These are phyloP conservation scores for Actenoides lindsayi DNA, from an alignment of 2,113 vertebrate species.

Conservation along the genomic window DNA sequence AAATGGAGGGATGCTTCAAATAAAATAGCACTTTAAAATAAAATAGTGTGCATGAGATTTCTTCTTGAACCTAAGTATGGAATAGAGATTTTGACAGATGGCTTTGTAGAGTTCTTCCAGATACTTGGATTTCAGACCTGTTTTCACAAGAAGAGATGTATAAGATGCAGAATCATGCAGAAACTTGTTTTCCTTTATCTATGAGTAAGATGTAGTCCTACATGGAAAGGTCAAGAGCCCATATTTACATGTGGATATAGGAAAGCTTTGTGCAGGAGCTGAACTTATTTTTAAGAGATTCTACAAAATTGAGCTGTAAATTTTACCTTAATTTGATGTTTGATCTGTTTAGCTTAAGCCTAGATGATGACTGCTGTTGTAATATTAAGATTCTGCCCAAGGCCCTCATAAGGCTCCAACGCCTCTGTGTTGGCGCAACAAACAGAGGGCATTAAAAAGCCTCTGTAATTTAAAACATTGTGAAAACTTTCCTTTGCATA, in stretches of 20 bases:
- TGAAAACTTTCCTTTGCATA: not conserved
- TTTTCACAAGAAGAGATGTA: not conserved
- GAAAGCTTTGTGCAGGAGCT: not conserved
- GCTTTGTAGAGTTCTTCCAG: not conserved
- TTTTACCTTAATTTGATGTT: not conserved
- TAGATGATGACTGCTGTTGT: not conserved
- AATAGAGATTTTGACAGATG: not conserved
- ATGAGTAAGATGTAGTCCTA: not conserved
- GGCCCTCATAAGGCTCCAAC: not conserved
- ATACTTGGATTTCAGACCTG: not conserved
- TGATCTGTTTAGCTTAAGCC: not conserved
- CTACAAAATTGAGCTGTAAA: not conserved
- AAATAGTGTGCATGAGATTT: not conserved
- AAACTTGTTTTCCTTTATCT: not conserved
- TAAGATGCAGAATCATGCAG: not conserved
- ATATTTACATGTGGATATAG: not conserved
- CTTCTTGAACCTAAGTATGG: not conserved
- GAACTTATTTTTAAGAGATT: not conserved
- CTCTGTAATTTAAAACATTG: not conserved
- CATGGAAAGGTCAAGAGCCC: not conserved
- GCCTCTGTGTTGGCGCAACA: not conserved
- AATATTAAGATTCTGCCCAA: not conserved
- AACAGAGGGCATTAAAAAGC: not conserved
- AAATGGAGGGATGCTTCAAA: not conserved
- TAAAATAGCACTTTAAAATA: not conserved